A percentile compares a stretch with the other conserved stretches of the same genome.
These are phyloP conservation scores for Sarcoramphus papa DNA, from an alignment of 2,797 vertebrate species.

Conservation along the genomic window DNA sequence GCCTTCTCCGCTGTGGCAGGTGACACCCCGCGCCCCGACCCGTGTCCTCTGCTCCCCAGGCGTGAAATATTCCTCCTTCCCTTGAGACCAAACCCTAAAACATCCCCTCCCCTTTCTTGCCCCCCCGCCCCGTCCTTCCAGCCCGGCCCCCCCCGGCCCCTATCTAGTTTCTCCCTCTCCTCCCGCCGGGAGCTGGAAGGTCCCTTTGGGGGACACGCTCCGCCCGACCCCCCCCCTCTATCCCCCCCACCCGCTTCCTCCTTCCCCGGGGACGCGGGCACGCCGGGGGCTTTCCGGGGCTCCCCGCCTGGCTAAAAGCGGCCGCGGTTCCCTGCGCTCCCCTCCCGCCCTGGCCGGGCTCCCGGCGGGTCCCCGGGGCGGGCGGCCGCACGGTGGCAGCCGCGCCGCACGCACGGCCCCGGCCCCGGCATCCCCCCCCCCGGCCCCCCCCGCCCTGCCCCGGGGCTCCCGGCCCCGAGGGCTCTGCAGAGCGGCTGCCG, in stretches of 20 bases:
- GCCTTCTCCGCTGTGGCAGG: neutral
- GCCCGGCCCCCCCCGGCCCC: neutral
- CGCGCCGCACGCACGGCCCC: neutral
- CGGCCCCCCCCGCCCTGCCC: neutral
- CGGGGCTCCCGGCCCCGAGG: neutral
- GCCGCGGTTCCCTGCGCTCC: neutral
- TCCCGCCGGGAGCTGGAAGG: neutral
- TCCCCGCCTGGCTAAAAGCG: neutral
- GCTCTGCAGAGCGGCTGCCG: neutral
- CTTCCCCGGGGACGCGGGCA: neutral
- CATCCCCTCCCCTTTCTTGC: neutral
- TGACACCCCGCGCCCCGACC: neutral
- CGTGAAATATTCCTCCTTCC: neutral
- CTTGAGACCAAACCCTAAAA: neutral
- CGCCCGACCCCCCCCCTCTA: no score
- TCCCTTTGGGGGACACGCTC: neutral
- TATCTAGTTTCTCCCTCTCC: neutral
- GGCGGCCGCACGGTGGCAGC: conserved; percentile 66
- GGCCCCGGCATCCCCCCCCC: no score
- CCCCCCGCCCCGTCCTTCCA: neutral
- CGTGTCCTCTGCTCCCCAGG: neutral
- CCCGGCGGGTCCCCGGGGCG: neutral
- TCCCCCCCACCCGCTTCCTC: no score
- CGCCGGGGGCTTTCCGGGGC: neutral
- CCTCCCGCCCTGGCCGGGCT: neutral